These are phyloP conservation scores for Hipposideros armiger DNA, from an alignment of 2,113 vertebrate species.

Conservation along the genomic window DNA sequence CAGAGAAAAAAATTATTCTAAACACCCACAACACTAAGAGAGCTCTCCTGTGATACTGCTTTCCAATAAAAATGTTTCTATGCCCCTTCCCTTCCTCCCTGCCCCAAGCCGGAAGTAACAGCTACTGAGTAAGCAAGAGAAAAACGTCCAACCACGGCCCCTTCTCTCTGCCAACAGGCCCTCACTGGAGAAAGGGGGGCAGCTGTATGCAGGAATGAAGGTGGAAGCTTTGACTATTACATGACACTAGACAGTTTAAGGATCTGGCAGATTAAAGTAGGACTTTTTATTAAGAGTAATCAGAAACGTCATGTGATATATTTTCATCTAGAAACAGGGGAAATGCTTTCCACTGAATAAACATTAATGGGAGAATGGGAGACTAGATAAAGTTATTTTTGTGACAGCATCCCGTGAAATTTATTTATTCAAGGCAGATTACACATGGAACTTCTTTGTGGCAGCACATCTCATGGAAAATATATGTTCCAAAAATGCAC, in stretches of 20 bases:
- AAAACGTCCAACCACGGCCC: background rate
- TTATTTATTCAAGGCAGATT: background rate
- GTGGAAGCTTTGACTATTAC: background rate
- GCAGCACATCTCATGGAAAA: background rate
- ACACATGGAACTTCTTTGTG: background rate
- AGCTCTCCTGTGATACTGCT: background rate
- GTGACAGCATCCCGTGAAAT: background rate
- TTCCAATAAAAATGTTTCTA: background rate
- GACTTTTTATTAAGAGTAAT: slow-evolving; percentile 6
- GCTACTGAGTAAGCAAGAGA: background rate
- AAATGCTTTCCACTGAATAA: background rate
- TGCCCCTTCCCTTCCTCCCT: background rate
- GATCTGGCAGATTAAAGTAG: background rate
- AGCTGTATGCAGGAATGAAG: background rate
- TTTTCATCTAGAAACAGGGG: background rate
- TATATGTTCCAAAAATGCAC: background rate
- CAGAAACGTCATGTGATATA: background rate
- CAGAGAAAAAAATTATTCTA: background rate
- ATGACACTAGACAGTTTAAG: background rate
- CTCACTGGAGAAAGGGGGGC: background rate
- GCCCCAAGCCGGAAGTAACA: background rate
- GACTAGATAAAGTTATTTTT: background rate
- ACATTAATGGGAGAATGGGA: background rate
- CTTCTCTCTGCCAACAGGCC: background rate
- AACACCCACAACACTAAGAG: background rate